Evolutionary conservation across 2,797 vertebrate genomes (phyloP), one percentile per base, ranked within the genome.

Genomic region (Aselliscus stoliczkanus): DNA sequence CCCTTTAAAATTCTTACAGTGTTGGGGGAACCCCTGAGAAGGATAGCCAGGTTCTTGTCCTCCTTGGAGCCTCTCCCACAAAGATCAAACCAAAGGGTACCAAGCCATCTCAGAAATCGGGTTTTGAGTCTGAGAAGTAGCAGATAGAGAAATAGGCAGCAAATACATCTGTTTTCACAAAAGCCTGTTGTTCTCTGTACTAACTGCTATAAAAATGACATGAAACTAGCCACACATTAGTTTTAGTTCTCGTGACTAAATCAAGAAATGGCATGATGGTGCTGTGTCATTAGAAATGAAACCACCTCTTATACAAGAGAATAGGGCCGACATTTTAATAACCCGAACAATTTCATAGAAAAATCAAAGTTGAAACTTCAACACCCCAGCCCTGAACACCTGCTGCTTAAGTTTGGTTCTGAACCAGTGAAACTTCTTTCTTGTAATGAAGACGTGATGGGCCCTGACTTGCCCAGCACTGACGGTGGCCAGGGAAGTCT

Each of bases 171-270:
- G 97, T 97, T 97, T 98, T 95, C 96, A 96, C 95, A 97, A 73
- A 94, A 75, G 95, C 93, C 93, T 98, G 97, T 98, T 98, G 94
- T 97, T 98, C 97, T 98, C 97, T 97, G 96, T 97, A 98, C 97
- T 97, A 95, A 95, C 95, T 96, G 97, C 97, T 98, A 96, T 98
- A 97, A 97, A 97, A 98, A 97, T 1, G 92, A 97, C 97, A 94
- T 58, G 97, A 98, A 98, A 98, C 97, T 95, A 94, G 97, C 97
- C 97, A 97, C 97, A 97, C 93, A 97, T 96, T 90, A 96, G 97
- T 98, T 98, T 98, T 98, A 97, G 97, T 98, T 98, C 97, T 98
- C 65, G 77, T 98, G 97, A 98, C 97, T 98, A 97, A 98, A 98
- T 97, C 97, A 98, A 97, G 97, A 97, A 97, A 97, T 96, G 95